These are phyloP conservation scores for Nomada ferruginata DNA, from an alignment of 2,888 invertebrate genomes.

Conservation along the genomic window DNA sequence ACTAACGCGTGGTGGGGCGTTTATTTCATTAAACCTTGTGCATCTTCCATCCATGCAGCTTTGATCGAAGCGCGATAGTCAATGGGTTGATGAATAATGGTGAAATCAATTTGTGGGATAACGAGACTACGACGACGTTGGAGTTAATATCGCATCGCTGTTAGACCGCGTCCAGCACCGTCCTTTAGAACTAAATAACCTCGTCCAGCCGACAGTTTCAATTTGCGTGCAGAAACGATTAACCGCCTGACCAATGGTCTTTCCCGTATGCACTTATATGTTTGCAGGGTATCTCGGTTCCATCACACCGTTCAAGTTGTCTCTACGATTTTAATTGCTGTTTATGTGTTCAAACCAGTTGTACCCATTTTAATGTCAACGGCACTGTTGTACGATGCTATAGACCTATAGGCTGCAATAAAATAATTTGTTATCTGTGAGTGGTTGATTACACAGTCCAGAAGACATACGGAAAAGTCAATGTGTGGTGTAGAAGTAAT, in stretches of 20 bases:
- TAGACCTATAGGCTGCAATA: no score
- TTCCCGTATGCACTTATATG: slow-evolving; percentile 1
- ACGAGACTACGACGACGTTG: slow-evolving; percentile 54
- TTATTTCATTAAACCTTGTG: slow-evolving; percentile 25
- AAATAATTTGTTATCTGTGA: no score
- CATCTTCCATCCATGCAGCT: slow-evolving; percentile 16
- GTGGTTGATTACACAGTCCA: no score
- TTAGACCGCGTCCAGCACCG: slow-evolving; percentile 37
- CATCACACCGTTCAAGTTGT: neutral
- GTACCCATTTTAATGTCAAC: neutral
- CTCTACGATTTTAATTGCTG: neutral
- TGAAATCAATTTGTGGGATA: slow-evolving; percentile 59
- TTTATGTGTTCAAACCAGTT: neutral
- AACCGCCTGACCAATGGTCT: slow-evolving; percentile 33
- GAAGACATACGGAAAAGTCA: no score
- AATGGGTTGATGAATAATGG: slow-evolving; percentile 50
- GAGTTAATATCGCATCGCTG: slow-evolving; percentile 53
- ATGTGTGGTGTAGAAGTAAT: no score
- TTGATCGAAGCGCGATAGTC: slow-evolving; percentile 43
- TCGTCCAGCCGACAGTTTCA: slow-evolving; percentile 61
- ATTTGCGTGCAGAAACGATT: slow-evolving; percentile 62
- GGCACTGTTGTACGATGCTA: no score
- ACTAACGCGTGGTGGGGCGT: slow-evolving; percentile 4
- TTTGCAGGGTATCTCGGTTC: slow-evolving; percentile 17
- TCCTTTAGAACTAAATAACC: slow-evolving; percentile 61